Base-by-base conservation (phyloP, 2,797 vertebrate species). In the Rhynchotus rufescens region DNA sequence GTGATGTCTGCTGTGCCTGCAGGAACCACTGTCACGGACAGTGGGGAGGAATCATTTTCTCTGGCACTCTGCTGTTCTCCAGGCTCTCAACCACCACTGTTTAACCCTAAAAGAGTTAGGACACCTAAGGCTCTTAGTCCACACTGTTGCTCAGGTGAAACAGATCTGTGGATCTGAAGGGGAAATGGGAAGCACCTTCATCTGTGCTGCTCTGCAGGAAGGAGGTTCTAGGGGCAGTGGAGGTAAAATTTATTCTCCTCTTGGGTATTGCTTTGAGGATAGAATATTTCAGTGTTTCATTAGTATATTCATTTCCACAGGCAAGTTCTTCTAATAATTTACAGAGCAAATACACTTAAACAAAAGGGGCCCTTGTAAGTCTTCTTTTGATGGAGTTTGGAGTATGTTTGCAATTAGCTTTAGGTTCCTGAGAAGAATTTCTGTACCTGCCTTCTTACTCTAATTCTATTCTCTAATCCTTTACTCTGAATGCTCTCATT, bases 91-190 rank as follows among this genome's bases (percentile, higher is more conserved):
- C 7, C 36, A 60, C 11, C 1, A 8, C 4, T 60, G 38, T 59
- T 9, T 51, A 61, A 15, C 9, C 15, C 30, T 44, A 1, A 15
- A 15, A 30, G 32, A 44, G 21, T 34, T 25, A 38, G 54, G 9
- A 15, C 12, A 21, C n/a, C 23, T 5, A 0, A 1, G 40, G 56
- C 32, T 25, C 28, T 61, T 71, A 4, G 1, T 32, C 14, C 47
- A 21, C 17, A 3, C 26, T 34, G 25, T 1, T 59, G 54, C 54
- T 52, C 80, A 47, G 51, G 2, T 56, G 65, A 42, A 40, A 62
- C 54, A 86, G 34, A 61, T 44, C 19, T 69, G 12, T 36, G 73
- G 12, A 1, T 79, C 7, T 30, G 22, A 57, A 57, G 26, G 7
- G 25, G 3, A 1, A 5, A 7, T 30, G 8, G 30, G 26, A 38